Evolutionary conservation across 2,113 vertebrate genomes (phyloP), one percentile per base, ranked within the genome.

Genomic region (Misgurnus mizolepis): DNA sequence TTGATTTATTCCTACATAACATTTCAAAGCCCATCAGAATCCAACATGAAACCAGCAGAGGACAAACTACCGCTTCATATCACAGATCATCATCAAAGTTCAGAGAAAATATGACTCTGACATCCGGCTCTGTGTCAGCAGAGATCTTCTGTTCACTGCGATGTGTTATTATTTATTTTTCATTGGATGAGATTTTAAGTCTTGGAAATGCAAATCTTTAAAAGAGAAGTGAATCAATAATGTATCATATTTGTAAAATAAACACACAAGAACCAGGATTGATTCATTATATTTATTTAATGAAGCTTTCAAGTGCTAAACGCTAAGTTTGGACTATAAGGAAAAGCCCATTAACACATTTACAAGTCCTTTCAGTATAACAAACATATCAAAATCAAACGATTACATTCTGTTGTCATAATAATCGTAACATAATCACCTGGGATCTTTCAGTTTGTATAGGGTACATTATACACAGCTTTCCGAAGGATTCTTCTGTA

Each of bases 1-100:
- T 80, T 97, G 39, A 85, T 91, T 11, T 98, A 97, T 18, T 96
- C 96, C 0, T 96, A 94, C 86, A 70, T 96, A 80, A 93, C 92
- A 1, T 90, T 98, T 50, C 87, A 82, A 73, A 80, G 43, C 39
- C 14, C 82, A 8, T 41, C 88, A 9, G 65, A 34, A 64, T 41
- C 9, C 0, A 55, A 34, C 1, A 2, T 41, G 43, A 76, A 64
- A 45, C 66, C 8, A 76, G 67, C 68, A 1, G 77, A 79, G 40
- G 80, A 88, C 9, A 76, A 68, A 12, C 47, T 71, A 22, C 88
- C 76, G 41, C 65, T 76, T 78, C 50, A 60, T 22, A 71, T 80
- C 3, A 6, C 75, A 2, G 68, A 85, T n/a, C 80, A 80, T 1
- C 10, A 10, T 15, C 18, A 64, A 34, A 82, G 34, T 10, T 11